These are phyloP conservation scores for Hipparchia semele DNA, from an alignment of 2,888 invertebrate species.

Conservation along the genomic window DNA sequence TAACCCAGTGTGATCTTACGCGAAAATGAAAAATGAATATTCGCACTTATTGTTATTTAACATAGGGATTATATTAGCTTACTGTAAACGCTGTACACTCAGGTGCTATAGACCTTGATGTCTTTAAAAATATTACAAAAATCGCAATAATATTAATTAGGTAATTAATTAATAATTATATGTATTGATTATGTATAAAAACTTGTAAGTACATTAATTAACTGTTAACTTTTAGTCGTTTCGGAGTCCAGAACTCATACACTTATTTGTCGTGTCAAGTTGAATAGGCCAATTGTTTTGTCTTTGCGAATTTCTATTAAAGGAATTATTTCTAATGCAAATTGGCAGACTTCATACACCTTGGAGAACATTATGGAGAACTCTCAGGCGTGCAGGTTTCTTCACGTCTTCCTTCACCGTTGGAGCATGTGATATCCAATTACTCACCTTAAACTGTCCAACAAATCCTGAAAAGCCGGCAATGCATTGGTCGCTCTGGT, in stretches of 20 bases:
- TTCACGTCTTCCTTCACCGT: too few species aligned
- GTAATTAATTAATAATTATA: constrained; percentile 9
- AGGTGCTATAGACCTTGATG: constrained; percentile 19
- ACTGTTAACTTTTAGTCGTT: not conserved
- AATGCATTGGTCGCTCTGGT: too few species aligned
- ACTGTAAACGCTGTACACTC: constrained; percentile 21
- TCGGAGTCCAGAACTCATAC: constrained; percentile 3
- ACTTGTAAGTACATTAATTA: constrained; percentile 32
- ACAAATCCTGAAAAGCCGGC: too few species aligned
- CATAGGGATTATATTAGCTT: constrained; percentile 21
- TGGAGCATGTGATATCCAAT: too few species aligned
- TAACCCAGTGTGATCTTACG: not conserved
- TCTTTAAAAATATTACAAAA: constrained; percentile 31
- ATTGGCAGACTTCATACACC: too few species aligned
- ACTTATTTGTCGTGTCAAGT: not conserved
- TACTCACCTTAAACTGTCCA: too few species aligned
- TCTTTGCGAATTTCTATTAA: not conserved
- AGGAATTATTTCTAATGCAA: too few species aligned
- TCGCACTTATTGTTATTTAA: constrained; percentile 15
- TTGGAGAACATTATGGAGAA: too few species aligned
- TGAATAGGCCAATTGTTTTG: not conserved
- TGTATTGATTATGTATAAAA: constrained; percentile 34
- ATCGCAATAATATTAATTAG: constrained; percentile 22
- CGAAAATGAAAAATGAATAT: not conserved
- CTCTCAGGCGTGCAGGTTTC: too few species aligned